Conservation (phyloP, 2,888 invertebrate species). For the Chrysodeixis includens region DNA sequence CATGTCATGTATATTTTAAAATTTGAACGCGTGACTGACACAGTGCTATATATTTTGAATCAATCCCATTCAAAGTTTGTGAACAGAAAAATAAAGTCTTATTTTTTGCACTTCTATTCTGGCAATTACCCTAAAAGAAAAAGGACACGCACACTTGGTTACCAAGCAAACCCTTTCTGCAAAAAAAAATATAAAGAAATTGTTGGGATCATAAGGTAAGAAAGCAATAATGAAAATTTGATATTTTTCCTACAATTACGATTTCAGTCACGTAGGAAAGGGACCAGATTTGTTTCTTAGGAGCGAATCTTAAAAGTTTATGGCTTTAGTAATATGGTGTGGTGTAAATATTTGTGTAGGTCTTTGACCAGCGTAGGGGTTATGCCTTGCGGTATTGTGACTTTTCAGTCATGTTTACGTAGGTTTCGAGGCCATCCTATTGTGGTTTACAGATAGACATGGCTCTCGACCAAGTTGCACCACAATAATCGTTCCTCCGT, state of each 20-base stretch:
- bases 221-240: slow-evolving; percentile 3
- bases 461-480: too few species aligned
- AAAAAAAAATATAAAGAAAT: background rate
- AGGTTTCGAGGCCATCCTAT: background rate
- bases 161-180: background rate
- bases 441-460: too few species aligned
- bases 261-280: slow-evolving; percentile 5
- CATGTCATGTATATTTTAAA: too few species aligned
- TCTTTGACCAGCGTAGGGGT: background rate
- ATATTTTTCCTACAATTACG: background rate
- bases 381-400: background rate
- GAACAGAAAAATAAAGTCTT: too few species aligned
- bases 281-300: slow-evolving; percentile 11
- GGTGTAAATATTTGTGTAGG: background rate
- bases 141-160: background rate
- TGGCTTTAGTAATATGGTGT: background rate
- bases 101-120: background rate
- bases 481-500: too few species aligned
- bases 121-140: background rate
- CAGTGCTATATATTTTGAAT: too few species aligned
- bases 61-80: too few species aligned
- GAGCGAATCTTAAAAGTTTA: slow-evolving; percentile 3
- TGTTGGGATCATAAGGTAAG: slow-evolving; percentile 4
- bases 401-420: background rate
- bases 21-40: too few species aligned